A percentile compares a stretch with the other conserved stretches of the same genome.
Evolutionary conservation across 2,888 invertebrate species (phyloP).

Genomic region (Pollenia griseotomentosa): DNA sequence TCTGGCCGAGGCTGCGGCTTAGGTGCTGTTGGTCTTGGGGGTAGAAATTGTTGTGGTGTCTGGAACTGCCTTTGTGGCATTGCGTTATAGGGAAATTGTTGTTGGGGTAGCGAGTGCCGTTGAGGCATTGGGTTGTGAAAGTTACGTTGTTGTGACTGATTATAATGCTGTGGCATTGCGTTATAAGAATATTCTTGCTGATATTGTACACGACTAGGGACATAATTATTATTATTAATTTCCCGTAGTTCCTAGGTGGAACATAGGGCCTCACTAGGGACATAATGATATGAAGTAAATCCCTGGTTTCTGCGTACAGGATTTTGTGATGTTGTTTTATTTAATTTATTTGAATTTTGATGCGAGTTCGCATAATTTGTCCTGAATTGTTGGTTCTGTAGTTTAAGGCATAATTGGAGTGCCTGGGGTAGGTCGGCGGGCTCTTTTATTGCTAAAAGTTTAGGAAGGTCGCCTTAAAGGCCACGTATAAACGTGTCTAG

Average conservation of each 20-base stretch:
- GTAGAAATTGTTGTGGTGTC: not conserved
- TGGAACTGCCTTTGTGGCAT: not conserved
- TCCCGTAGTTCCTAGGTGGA: too few species aligned
- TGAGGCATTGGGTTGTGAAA: not conserved
- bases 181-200: too few species aligned
- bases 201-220: too few species aligned
- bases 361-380: slow-evolving; percentile 15
- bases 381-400: slow-evolving; percentile 21
- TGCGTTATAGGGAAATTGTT: not conserved
- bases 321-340: not conserved
- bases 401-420: too few species aligned
- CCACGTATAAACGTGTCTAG: slow-evolving; percentile 20
- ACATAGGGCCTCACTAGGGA: too few species aligned
- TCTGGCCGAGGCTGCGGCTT: not conserved
- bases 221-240: too few species aligned
- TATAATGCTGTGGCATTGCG: too few species aligned
- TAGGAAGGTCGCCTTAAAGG: slow-evolving; percentile 17
- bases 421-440: not conserved
- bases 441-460: slow-evolving; percentile 10
- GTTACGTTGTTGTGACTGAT: too few species aligned
- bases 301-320: too few species aligned
- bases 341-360: slow-evolving; percentile 6
- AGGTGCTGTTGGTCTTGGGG: slow-evolving; percentile 8
- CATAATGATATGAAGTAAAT: too few species aligned
- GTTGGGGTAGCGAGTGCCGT: slow-evolving; percentile 6